phyloP scores from a whole-genome alignment of 2,888 invertebrate species.

The Caenorhabditis angaria region DNA sequence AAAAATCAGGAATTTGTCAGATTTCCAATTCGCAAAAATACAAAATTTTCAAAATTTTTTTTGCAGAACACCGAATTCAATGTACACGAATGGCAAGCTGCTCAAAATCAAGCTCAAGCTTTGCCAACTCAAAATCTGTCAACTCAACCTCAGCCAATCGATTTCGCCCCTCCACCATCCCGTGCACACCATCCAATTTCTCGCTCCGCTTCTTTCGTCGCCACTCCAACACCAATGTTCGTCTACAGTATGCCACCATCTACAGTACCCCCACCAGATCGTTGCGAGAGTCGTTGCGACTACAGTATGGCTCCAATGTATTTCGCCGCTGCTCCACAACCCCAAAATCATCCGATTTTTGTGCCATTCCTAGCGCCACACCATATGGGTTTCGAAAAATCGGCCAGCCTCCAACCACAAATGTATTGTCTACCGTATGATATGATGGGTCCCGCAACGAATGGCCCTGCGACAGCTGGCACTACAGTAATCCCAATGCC shows the following conservation, averaged over 20 bases:
- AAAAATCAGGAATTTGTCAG: too few species aligned
- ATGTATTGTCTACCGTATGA: slow-evolving; percentile 5
- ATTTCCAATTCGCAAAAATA: too few species aligned
- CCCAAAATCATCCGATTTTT: slow-evolving; percentile 28
- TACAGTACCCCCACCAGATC: slow-evolving; percentile 5
- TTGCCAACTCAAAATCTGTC: too few species aligned
- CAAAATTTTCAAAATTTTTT: neutral
- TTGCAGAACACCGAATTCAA: slow-evolving; percentile 7
- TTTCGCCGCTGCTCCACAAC: slow-evolving; percentile 29
- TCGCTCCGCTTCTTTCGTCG: slow-evolving; percentile 41
- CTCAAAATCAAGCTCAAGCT: slow-evolving; percentile 13
- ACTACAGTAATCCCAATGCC: neutral
- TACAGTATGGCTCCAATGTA: slow-evolving; percentile 23
- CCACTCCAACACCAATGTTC: slow-evolving; percentile 31
- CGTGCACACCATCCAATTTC: slow-evolving; percentile 28
- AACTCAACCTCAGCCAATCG: slow-evolving; percentile 9
- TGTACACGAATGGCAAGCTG: slow-evolving; percentile 27
- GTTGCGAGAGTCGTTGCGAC: slow-evolving; percentile 29
- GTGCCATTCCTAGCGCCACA: slow-evolving; percentile 22
- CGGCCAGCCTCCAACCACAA: neutral
- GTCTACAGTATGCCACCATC: slow-evolving; percentile 33
- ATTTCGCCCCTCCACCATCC: neutral
- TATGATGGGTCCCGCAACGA: neutral
- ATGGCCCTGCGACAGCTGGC: neutral
- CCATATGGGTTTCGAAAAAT: slow-evolving; percentile 29